Base-by-base conservation (phyloP, 1,140 invertebrate species). In the Drosophila leontia region DNA sequence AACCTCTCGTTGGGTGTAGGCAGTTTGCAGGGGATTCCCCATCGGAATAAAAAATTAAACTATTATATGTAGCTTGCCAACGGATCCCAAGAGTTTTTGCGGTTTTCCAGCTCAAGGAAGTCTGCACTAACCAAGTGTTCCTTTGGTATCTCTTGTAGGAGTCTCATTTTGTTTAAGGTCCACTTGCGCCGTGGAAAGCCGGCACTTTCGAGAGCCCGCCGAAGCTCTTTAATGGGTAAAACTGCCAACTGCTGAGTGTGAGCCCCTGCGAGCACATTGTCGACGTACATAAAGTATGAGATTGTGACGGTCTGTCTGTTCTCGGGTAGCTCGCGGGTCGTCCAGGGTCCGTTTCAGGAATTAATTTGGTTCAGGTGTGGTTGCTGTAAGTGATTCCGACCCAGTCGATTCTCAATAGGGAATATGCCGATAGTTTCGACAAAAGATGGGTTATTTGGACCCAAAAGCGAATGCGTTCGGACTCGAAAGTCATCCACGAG, bases 1-100 rank as follows among this genome's bases (percentile, higher is more conserved):
- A 41, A 41, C 55, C 55, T 57, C 37, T 57, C 37, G 26, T 44
- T 58, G 44, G 3, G 39, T 32, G n/a, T 44, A 58, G 12, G 7
- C 15, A 12, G 39, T 13, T 32, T 59, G 26, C 2, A 45, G 26
- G 4, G 9, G 7, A 3, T 29, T 57, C 3, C 3, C 47, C 13
- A 26, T 45, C 1, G n/a, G 7, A 26, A 45, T 3, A 15, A 47
- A 59, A 9, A 47, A 19, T 23, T 13, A 59, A 47, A 34, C 57
- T 59, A 23, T 59, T 12, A 3, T 17, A 47, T 7, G 57, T 59
- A 7, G 17, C 29, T 29, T 65, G 62, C 41, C 41, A 65, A n/a
- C 51, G 62, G 11, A 57, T 65, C 8, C 62, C 41, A 4, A 65
- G 12, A 35, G 51, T 37, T 19, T 47, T 34, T 5, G 42, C n/a